Evolutionary conservation across 2,797 vertebrate genomes (phyloP), one percentile per base, ranked within the genome.

Genomic region (Brachyalestes nurse): DNA sequence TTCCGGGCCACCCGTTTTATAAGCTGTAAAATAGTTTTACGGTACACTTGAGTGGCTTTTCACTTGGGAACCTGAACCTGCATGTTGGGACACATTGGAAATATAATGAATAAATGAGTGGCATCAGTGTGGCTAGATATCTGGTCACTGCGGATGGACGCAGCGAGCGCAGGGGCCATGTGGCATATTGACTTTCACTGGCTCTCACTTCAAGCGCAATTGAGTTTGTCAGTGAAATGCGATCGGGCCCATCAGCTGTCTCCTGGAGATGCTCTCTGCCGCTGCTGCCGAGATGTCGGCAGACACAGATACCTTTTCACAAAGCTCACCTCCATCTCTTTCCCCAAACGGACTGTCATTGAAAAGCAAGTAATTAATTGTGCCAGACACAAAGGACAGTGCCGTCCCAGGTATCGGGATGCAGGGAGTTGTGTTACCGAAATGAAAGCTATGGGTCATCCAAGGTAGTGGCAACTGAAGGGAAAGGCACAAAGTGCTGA

Each of bases 171-270:
- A 75, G 84, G 88, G 90, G 88, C 88, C 82, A 86, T 88, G 89
- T 90, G 90, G 90, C 89, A 91, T 96, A 95, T 96, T 96, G 95
- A 96, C 95, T 96, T 97, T 96, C 95, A 93, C 95, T 95, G 88
- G 89, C 93, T 96, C 93, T 93, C 95, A 95, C 94, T 96, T 92
- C 86, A 93, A 91, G 93, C 92, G 92, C 89, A 92, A 94, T 97
- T 96, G 94, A 95, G 91, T 96, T 95, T 95, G 96, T 96, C 93
- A 93, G 95, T 94, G 95, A 96, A 97, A 97, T 94, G 93, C 55
- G 94, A 96, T 89, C 88, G 58, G 88, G 91, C 93, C 92, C 95
- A 95, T 97, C 96, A 96, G 94, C 95, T 96, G 95, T 96, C 94
- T 90, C 82, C 87, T 92, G 90, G 93, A 93, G 92, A 93, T 90